Conservation (phyloP, 2,113 vertebrate species). For the Puntigrus tetrazona region DNA sequence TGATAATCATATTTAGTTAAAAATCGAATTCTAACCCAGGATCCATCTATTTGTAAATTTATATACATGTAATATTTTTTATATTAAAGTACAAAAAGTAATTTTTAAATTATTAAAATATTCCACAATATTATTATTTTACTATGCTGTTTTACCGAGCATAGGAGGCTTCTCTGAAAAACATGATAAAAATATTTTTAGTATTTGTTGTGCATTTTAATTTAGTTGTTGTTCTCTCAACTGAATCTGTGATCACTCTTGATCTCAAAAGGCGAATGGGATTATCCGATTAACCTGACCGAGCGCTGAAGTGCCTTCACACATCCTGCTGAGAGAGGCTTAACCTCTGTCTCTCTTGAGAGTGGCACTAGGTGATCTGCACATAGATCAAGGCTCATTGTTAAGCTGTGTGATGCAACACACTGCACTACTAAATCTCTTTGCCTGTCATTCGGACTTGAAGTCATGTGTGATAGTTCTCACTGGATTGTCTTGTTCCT, state of each 20-base stretch:
- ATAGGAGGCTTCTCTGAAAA: too few relatives aligned
- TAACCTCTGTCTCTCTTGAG: not conserved
- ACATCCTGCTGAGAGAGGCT: conserved; percentile 34
- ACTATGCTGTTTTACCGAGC: too few relatives aligned
- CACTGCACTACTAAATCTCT: not conserved
- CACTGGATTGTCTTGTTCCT: not conserved
- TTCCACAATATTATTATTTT: too few relatives aligned
- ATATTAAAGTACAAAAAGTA: too few relatives aligned
- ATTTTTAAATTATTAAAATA: too few relatives aligned
- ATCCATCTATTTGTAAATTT: not conserved
- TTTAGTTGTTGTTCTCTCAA: not conserved
- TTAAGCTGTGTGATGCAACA: conserved; percentile 28
- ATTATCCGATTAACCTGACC: conserved; percentile 39
- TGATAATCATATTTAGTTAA: not conserved
- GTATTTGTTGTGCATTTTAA: too few relatives aligned
- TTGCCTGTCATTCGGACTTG: not conserved
- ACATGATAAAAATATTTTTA: too few relatives aligned
- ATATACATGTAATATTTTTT: too few relatives aligned
- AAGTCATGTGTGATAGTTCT: not conserved
- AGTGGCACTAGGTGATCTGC: not conserved
- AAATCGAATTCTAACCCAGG: not conserved
- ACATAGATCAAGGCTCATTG: not conserved
- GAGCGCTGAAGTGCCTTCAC: conserved; percentile 1
- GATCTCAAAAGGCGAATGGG: not conserved
- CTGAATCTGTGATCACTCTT: conserved; percentile 21